Conservation (phyloP, 2,113 vertebrate genomes). For the Hemiprocne comata region DNA sequence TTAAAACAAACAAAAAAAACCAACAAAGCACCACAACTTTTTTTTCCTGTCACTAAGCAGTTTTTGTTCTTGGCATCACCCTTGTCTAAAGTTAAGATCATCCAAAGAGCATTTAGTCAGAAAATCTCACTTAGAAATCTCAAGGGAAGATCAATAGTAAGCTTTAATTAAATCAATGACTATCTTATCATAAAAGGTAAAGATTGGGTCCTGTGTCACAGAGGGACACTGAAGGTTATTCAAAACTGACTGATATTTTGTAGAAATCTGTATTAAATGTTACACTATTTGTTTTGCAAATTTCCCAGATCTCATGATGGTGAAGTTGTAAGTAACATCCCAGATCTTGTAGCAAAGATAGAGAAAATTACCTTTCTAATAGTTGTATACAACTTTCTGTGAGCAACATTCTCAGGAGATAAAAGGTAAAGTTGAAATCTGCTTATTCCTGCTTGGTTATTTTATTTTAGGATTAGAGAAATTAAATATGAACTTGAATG, state of each 20-base stretch:
- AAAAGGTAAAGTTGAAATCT: background rate
- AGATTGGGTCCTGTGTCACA: background rate
- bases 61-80: background rate
- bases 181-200: background rate
- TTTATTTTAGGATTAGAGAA: background rate
- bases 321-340: background rate
- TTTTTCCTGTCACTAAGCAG: background rate
- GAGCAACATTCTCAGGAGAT: background rate
- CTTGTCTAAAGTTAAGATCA: fast-evolving
- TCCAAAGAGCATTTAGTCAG: background rate
- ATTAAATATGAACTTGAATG: background rate
- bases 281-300: background rate
- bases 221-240: background rate
- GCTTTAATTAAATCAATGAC: background rate
- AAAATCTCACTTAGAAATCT: background rate
- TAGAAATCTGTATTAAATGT: background rate
- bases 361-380: background rate
- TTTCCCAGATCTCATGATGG: background rate
- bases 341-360: background rate
- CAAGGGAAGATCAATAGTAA: background rate
- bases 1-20: background rate
- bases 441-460: background rate
- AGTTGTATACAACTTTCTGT: background rate
- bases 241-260: background rate
- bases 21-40: no score